A percentile compares a stretch with the other conserved stretches of the same genome.
These are phyloP conservation scores for honey bee (Apis mellifera) DNA, from an alignment of 1,140 invertebrate species.

Conservation along the genomic window Amel_HAv3.1 CM009931.2:24928001-24928500, in stretches of 20 bases:
- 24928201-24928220: slow-evolving; percentile 14
- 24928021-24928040: neutral
- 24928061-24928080: neutral
- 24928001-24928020: slow-evolving; percentile 20
- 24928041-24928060: neutral
- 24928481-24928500: no score
- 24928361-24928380: neutral
- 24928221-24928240: neutral
- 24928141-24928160: neutral
- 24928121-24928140: neutral
- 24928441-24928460: no score
- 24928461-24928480: neutral
- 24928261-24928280: neutral
- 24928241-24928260: neutral
- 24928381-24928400: no score
- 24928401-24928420: neutral
- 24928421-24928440: neutral
- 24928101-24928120: neutral
- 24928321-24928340: no score
- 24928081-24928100: slow-evolving; percentile 5
- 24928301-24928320: no score
- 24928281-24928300: no score
- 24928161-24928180: neutral
- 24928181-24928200: no score
- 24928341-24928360: no score